Evolutionary conservation across 2,888 invertebrate species (phyloP).

Genomic region (Noctua janthina): DNA sequence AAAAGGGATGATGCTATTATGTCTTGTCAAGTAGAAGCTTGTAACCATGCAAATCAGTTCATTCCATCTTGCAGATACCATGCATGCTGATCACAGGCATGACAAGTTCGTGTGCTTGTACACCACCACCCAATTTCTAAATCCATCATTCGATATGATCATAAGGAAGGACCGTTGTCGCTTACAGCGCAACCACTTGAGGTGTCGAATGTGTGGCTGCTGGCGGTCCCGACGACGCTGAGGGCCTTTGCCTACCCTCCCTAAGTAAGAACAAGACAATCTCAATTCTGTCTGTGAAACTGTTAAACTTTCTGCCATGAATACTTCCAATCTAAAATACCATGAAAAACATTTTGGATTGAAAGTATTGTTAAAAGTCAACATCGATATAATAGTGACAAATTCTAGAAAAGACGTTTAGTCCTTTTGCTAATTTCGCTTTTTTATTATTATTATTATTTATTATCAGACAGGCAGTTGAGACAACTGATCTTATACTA

Average conservation of each 20-base stretch:
- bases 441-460: neutral
- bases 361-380: slow-evolving; percentile 12
- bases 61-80: slow-evolving; percentile 29
- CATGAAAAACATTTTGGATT: neutral
- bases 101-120: neutral
- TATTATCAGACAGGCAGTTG: neutral
- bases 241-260: slow-evolving; percentile 56
- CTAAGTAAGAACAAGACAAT: slow-evolving; percentile 51
- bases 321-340: no score
- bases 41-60: slow-evolving; percentile 40
- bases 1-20: slow-evolving; percentile 1
- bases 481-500: neutral
- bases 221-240: slow-evolving; percentile 60
- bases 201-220: slow-evolving; percentile 46
- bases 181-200: slow-evolving; percentile 61
- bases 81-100: slow-evolving; percentile 46
- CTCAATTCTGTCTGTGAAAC: slow-evolving; percentile 1
- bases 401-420: neutral
- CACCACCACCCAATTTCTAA: slow-evolving; percentile 48
- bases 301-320: neutral
- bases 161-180: slow-evolving; percentile 29
- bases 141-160: slow-evolving; percentile 32
- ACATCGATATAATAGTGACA: neutral
- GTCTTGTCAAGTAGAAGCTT: slow-evolving; percentile 14
- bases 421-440: no score